Conservation (phyloP, 1,140 invertebrate species). For the Neotoxoptera formosana region DNA sequence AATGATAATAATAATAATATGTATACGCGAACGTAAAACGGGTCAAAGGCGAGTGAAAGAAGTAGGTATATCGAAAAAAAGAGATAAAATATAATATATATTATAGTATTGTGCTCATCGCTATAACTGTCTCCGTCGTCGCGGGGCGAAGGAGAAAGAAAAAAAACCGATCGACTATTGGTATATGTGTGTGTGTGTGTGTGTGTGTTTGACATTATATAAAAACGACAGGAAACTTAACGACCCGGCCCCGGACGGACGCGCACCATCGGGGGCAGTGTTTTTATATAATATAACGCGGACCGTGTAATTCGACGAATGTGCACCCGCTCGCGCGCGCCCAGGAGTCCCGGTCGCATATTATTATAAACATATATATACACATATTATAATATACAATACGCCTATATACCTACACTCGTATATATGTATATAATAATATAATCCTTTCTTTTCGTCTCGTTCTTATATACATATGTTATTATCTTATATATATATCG, state of each 20-base stretch:
- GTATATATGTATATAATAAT: neutral
- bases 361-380: constrained; percentile 9
- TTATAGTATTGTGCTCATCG: no score
- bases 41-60: neutral
- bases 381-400: neutral
- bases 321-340: constrained; percentile 11
- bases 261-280: constrained; percentile 5
- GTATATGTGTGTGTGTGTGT: no score
- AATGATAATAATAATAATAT: neutral
- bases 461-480: neutral
- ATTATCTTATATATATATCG: neutral
- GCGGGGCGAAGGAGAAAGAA: neutral
- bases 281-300: neutral
- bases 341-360: neutral
- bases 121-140: neutral
- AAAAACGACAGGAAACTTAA: constrained; percentile 47
- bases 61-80: no score
- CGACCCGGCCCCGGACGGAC: neutral
- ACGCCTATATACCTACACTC: neutral
- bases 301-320: constrained; percentile 39
- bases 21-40: neutral
- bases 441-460: constrained; percentile 60
- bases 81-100: no score
- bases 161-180: neutral
- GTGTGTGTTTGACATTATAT: neutral